A percentile compares a stretch with the other conserved stretches of the same genome.
phyloP scores from a whole-genome alignment of 2,797 vertebrate genomes.

The Leptoclinus maculatus region DNA sequence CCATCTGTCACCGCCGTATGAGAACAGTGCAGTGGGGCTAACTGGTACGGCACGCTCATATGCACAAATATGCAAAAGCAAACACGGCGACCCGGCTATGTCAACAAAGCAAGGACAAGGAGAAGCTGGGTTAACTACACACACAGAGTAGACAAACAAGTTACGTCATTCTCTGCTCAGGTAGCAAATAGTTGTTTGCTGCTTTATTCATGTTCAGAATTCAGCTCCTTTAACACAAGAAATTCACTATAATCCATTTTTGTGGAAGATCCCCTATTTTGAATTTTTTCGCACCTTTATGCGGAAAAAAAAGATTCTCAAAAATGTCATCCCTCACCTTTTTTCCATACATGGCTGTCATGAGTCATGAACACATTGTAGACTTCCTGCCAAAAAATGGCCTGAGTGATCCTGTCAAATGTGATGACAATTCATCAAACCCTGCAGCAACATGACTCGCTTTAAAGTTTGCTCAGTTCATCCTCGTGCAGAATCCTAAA shows the following conservation, averaged over 20 bases:
- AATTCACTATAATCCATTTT: neutral
- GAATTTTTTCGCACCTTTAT: neutral
- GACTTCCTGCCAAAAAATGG: neutral
- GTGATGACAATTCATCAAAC: neutral
- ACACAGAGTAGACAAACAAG: too few relatives aligned
- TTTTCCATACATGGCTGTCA: neutral
- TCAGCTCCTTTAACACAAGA: neutral
- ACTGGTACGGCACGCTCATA: too few relatives aligned
- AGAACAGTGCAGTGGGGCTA: too few relatives aligned
- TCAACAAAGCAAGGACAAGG: too few relatives aligned
- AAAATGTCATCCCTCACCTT: neutral
- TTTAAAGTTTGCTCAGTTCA: neutral
- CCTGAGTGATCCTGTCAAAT: neutral
- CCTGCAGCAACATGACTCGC: neutral
- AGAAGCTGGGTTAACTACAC: too few relatives aligned
- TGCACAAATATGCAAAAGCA: too few relatives aligned
- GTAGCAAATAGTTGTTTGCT: too few relatives aligned
- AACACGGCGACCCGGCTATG: too few relatives aligned
- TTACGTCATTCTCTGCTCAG: too few relatives aligned
- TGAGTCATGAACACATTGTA: neutral
- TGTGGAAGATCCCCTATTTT: neutral
- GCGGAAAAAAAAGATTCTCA: neutral
- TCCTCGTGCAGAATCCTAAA: neutral
- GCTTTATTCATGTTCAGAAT: neutral
- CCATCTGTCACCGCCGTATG: too few relatives aligned